These are phyloP conservation scores for Eupleurogrammus muticus DNA, from an alignment of 2,797 vertebrate species.

Conservation along the genomic window DNA sequence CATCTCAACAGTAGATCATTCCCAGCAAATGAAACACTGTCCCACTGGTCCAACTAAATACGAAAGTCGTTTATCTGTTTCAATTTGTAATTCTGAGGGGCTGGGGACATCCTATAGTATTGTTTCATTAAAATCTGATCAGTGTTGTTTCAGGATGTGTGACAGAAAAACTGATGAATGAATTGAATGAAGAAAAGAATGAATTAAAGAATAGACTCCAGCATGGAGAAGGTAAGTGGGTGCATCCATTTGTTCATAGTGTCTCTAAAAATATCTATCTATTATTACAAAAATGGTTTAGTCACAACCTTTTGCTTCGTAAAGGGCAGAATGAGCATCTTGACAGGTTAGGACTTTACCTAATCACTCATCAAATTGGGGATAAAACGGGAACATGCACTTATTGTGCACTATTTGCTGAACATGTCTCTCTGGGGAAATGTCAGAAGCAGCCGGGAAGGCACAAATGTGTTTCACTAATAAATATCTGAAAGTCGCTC, in stretches of 20 bases:
- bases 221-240: background rate
- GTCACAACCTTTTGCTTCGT: background rate
- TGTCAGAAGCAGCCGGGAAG: conserved; percentile 19
- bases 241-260: conserved; percentile 17
- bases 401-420: background rate
- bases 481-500: conserved; percentile 15
- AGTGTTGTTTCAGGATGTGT: conserved; percentile 27
- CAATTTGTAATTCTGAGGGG: background rate
- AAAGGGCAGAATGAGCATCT: conserved; percentile 20
- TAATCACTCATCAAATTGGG: conserved; percentile 45
- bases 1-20: conserved; percentile 25
- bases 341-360: conserved; percentile 40
- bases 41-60: conserved; percentile 30
- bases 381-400: conserved; percentile 22
- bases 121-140: conserved; percentile 40
- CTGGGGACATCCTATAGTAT: conserved; percentile 5
- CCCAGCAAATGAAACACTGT: conserved; percentile 19
- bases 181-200: conserved; percentile 41
- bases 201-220: conserved; percentile 25
- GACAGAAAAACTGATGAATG: conserved; percentile 44
- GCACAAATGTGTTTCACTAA: conserved; percentile 22
- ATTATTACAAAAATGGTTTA: conserved; percentile 22
- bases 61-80: conserved; percentile 29
- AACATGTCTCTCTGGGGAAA: conserved; percentile 20
- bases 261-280: conserved; percentile 13